Evolutionary conservation across 2,113 vertebrate species (phyloP).

Genomic region (Hippoglossus stenolepis): DNA sequence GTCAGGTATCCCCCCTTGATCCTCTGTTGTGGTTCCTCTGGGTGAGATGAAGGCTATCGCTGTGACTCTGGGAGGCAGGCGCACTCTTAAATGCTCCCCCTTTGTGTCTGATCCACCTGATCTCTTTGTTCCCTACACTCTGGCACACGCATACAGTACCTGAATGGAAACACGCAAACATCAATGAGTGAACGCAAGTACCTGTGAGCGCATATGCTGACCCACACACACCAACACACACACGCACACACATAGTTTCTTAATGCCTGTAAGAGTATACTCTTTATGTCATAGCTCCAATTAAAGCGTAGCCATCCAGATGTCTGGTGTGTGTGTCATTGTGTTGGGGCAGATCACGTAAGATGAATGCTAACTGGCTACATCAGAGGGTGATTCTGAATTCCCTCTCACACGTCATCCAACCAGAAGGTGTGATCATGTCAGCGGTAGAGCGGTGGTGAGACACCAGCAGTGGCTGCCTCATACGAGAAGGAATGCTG

Average conservation of each 20-base stretch:
- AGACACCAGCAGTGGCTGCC: slow-evolving; percentile 41
- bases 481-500: slow-evolving; percentile 65
- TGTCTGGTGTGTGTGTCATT: slow-evolving; percentile 64
- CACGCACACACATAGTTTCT: slow-evolving; percentile 43
- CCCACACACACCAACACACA: slow-evolving; percentile 26
- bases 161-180: slow-evolving; percentile 37
- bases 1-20: slow-evolving; percentile 46
- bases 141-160: slow-evolving; percentile 33
- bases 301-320: slow-evolving; percentile 69
- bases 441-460: slow-evolving; percentile 35
- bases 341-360: slow-evolving; percentile 34
- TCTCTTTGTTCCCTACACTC: slow-evolving; percentile 64
- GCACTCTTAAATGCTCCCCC: slow-evolving; percentile 57
- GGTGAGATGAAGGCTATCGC: slow-evolving; percentile 80
- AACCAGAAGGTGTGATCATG: slow-evolving; percentile 49
- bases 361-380: slow-evolving; percentile 45
- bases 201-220: slow-evolving; percentile 10
- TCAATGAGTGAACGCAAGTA: slow-evolving; percentile 30
- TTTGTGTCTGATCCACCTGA: slow-evolving; percentile 62
- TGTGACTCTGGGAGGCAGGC: slow-evolving; percentile 72
- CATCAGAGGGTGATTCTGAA: slow-evolving; percentile 41
- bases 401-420: slow-evolving; percentile 33
- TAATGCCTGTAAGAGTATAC: slow-evolving; percentile 75
- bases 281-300: slow-evolving; percentile 73
- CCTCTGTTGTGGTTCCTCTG: slow-evolving; percentile 81